Evolutionary conservation across 2,797 vertebrate species (phyloP).

Genomic region (Parotocinclus haroldoi): DNA sequence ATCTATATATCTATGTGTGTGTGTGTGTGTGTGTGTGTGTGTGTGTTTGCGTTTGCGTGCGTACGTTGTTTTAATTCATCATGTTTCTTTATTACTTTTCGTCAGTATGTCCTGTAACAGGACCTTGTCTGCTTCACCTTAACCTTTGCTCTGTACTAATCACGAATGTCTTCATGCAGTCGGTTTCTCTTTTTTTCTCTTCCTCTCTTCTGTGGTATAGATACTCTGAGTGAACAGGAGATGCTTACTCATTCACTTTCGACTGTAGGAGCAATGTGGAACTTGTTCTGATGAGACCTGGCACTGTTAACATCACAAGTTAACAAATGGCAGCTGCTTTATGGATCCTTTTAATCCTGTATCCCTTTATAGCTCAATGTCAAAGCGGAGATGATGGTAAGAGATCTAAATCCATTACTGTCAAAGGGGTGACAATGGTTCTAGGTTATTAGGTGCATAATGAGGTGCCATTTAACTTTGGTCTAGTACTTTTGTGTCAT

Average conservation of each 20-base stretch:
- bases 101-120: too few relatives aligned
- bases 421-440: background rate
- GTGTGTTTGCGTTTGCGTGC: too few relatives aligned
- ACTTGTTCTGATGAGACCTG: background rate
- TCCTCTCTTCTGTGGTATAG: slow-evolving; percentile 18
- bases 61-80: too few relatives aligned
- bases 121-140: background rate
- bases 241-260: slow-evolving; percentile 15
- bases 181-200: slow-evolving; percentile 40
- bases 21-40: too few relatives aligned
- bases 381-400: slow-evolving; percentile 62
- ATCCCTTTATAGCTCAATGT: slow-evolving; percentile 23
- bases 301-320: background rate
- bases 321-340: slow-evolving; percentile 46
- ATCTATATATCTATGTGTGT: too few relatives aligned
- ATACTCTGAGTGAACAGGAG: slow-evolving; percentile 25
- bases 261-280: slow-evolving; percentile 6
- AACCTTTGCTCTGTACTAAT: background rate
- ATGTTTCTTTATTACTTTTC: too few relatives aligned
- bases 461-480: background rate
- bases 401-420: background rate
- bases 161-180: background rate
- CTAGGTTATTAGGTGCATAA: background rate
- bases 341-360: slow-evolving; percentile 41
- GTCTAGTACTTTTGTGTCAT: too few relatives aligned